These are phyloP conservation scores for Apostichopus leukothele DNA, from an alignment of 53 echinoderm and acorn worm genomes.

Conservation along the genomic window DNA sequence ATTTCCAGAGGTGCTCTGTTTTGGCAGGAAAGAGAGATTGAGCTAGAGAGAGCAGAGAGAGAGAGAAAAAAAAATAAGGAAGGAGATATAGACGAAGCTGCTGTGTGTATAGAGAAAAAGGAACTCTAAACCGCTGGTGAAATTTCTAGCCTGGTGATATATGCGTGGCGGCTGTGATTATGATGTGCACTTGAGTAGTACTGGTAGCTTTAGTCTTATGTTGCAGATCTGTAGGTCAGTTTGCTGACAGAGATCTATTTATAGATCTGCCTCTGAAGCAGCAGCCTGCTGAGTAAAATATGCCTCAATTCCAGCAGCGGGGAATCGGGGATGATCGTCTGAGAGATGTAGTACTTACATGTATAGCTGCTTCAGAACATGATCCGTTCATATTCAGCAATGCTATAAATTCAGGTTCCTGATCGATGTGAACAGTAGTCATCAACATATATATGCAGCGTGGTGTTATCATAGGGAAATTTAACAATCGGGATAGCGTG, in stretches of 20 bases:
- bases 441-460: too few species aligned
- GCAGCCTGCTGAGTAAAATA: slow-evolving; percentile 3
- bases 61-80: neutral
- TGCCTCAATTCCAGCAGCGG: neutral
- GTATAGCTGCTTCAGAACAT: too few species aligned
- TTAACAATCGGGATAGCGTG: too few species aligned
- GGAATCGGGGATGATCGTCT: too few species aligned
- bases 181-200: neutral
- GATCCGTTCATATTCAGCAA: too few species aligned
- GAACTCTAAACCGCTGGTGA: neutral
- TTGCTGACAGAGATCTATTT: neutral
- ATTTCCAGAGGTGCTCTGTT: neutral
- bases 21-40: neutral
- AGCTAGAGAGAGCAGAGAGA: neutral
- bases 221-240: neutral
- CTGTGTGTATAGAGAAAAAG: neutral
- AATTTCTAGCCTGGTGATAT: neutral
- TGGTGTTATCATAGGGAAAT: too few species aligned
- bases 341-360: too few species aligned
- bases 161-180: neutral
- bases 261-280: neutral
- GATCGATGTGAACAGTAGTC: too few species aligned
- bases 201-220: neutral
- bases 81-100: neutral
- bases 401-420: too few species aligned